Base-by-base conservation (phyloP, 2,113 vertebrate genomes). In the Rhea americana region DNA sequence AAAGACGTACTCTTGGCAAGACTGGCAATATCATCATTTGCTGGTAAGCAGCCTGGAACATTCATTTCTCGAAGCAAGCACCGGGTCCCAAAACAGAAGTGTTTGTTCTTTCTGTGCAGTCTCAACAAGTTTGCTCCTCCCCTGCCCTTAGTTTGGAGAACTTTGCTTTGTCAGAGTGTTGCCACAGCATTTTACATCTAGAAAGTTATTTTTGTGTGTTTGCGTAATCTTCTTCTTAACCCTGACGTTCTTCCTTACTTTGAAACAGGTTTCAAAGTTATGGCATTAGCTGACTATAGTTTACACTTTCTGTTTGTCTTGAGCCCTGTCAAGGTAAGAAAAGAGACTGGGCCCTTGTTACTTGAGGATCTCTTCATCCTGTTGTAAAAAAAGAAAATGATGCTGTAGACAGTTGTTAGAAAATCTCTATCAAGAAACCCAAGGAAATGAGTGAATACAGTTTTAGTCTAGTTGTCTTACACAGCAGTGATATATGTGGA, bases 31-130 rank as follows among this genome's bases (percentile, higher is more conserved):
- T 51, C 85, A 72, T 61, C 47, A 1, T 26, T 82, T 77, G 72
- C 50, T 94, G 93, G 87, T 85, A 41, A 68, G 68, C 28, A 91
- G 87, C 82, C 91, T 77, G 88, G 96, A 90, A 95, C 90, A 70
- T 94, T 96, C 72, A 80, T 80, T 96, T 93, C 95, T 93, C 3
- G 13, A 65, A 79, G 87, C 70, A 83, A 86, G 67, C 76, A 25
- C 24, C 59, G 48, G 91, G 78, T 22, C 92, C 89, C 92, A 79
- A 93, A 96, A 75, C 93, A 95, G 71, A 84, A 93, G 41, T 41
- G 53, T 95, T 89, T 93, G 87, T 94, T 81, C 92, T 89, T 37
- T 75, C 41, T 28, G 16, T 7, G 2, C 65, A 43, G 12, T 30
- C 83, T 72, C 91, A 22, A 32, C 53, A 5, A 43, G 56, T 9